phyloP scores from a whole-genome alignment of 2,113 vertebrate species.

The Phyllostomus hastatus region DNA sequence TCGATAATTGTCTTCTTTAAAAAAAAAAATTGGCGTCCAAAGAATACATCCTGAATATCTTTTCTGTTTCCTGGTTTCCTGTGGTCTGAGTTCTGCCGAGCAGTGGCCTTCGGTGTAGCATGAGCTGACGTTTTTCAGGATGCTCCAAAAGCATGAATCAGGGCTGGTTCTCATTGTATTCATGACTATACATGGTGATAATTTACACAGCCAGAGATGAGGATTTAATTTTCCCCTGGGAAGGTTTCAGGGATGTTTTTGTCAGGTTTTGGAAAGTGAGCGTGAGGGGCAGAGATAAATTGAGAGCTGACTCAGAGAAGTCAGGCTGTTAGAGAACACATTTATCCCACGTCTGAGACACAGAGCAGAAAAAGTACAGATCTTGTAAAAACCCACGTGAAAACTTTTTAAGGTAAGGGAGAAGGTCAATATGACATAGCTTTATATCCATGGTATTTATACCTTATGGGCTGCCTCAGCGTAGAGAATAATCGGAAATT shows the following conservation, averaged over 20 bases:
- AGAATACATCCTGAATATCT: not conserved
- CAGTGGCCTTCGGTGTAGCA: not conserved
- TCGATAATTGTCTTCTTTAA: slow-evolving; percentile 25
- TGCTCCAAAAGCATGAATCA: slow-evolving; percentile 39
- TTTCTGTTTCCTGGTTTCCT: slow-evolving; percentile 42
- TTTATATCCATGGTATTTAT: not conserved
- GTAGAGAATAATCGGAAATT: not conserved
- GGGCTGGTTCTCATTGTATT: slow-evolving; percentile 56
- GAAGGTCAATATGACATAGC: not conserved
- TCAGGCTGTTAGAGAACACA: slow-evolving; percentile 37
- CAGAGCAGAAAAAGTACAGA: not conserved
- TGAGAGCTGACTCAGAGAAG: slow-evolving; percentile 52
- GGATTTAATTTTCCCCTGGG: slow-evolving; percentile 53
- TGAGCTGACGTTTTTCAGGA: not conserved
- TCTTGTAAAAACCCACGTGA: slow-evolving; percentile 33
- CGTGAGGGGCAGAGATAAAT: slow-evolving; percentile 55
- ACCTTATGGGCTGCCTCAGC: not conserved
- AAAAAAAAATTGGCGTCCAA: not conserved
- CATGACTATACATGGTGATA: slow-evolving; percentile 50
- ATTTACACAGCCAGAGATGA: slow-evolving; percentile 38
- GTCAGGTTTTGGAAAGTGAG: slow-evolving; percentile 48
- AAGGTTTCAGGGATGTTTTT: slow-evolving; percentile 50
- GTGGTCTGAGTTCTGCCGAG: not conserved
- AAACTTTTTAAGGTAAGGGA: slow-evolving; percentile 31
- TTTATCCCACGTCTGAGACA: slow-evolving; percentile 40